Percentiles rank a stretch among this genome's conserved stretches.
Evolutionary conservation across 1,140 invertebrate genomes (phyloP).

Genomic region (Pogonomyrmex californicus): DNA sequence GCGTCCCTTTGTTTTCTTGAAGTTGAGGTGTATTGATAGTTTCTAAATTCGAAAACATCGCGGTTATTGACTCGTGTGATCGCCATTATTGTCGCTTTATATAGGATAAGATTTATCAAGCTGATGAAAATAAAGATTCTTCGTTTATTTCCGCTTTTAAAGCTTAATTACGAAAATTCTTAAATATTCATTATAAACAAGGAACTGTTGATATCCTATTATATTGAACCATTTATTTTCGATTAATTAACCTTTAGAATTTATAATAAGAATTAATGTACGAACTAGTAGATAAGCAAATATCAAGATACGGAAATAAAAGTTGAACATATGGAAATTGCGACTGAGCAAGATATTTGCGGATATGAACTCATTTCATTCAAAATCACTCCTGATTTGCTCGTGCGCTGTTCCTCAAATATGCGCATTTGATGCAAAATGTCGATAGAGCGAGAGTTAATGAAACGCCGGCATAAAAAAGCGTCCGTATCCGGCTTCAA

Average conservation of each 20-base stretch:
- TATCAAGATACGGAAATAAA: background rate
- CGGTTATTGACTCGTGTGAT: background rate
- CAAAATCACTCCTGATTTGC: background rate
- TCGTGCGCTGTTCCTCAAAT: background rate
- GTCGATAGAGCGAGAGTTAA: background rate
- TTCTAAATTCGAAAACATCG: background rate
- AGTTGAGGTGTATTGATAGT: background rate
- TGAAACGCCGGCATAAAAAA: slow-evolving; percentile 16
- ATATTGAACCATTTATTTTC: background rate
- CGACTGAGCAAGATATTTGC: slow-evolving; percentile 4
- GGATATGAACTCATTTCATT: background rate
- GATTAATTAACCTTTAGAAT: background rate
- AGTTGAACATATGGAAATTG: background rate
- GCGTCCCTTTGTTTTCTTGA: background rate
- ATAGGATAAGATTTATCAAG: background rate
- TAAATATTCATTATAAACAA: background rate
- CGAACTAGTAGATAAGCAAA: background rate
- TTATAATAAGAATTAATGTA: background rate
- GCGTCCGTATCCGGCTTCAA: background rate
- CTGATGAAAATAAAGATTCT: background rate
- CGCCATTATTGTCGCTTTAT: background rate
- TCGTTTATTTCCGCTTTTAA: background rate
- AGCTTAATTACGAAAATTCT: background rate
- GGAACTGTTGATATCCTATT: background rate
- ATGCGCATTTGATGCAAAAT: background rate